These are phyloP conservation scores for Etheostoma nigrum DNA, from an alignment of 2,797 vertebrate genomes.

Conservation along the genomic window DNA sequence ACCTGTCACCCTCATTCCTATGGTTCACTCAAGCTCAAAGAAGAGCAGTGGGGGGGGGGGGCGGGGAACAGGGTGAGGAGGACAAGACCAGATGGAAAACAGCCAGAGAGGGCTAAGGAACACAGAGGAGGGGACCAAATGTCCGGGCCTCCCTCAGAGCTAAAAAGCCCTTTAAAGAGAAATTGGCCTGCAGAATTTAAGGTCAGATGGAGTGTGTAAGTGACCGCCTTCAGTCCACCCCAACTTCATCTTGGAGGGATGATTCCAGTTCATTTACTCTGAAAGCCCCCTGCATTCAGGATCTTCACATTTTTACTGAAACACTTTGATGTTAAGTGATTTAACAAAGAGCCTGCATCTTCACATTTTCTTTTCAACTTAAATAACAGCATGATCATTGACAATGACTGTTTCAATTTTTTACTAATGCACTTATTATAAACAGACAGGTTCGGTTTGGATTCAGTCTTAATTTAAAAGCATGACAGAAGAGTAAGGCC, in stretches of 20 bases:
- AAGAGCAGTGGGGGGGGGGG: slow-evolving; percentile 42
- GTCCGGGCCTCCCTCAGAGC: slow-evolving; percentile 60
- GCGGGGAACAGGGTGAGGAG: background rate
- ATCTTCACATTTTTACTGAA: slow-evolving; percentile 45
- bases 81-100: slow-evolving; percentile 49
- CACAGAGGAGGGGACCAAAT: slow-evolving; percentile 41
- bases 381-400: background rate
- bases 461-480: background rate
- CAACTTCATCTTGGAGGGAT: slow-evolving; percentile 58
- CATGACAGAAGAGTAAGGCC: slow-evolving; percentile 34
- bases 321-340: background rate
- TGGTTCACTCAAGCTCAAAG: slow-evolving; percentile 76
- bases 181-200: slow-evolving; percentile 76
- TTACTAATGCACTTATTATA: background rate
- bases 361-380: background rate
- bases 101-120: slow-evolving; percentile 46
- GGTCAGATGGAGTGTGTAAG: slow-evolving; percentile 71
- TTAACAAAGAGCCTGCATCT: background rate
- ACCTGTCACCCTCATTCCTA: slow-evolving; percentile 82
- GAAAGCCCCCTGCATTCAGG: slow-evolving; percentile 46
- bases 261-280: slow-evolving; percentile 77
- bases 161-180: slow-evolving; percentile 74
- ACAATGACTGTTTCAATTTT: background rate
- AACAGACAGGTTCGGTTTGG: slow-evolving; percentile 12
- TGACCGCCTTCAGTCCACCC: slow-evolving; percentile 60